These are phyloP conservation scores for Seriola rivoliana DNA, from an alignment of 2,113 vertebrate genomes.

Conservation along the genomic window DNA sequence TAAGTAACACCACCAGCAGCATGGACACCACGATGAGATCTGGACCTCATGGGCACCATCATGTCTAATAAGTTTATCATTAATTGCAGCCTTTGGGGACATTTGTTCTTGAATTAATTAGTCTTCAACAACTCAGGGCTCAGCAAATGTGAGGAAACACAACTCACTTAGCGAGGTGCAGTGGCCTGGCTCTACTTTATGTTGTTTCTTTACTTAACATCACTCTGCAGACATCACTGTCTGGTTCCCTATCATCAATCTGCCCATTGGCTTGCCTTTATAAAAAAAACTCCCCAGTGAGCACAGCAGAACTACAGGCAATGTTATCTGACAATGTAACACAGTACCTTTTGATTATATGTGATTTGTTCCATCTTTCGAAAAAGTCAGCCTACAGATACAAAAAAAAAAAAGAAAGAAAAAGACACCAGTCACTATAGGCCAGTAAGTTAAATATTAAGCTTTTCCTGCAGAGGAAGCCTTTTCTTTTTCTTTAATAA, in stretches of 20 bases:
- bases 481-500: not conserved
- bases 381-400: conserved; percentile 41
- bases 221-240: conserved; percentile 25
- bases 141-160: conserved; percentile 70
- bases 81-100: conserved; percentile 85
- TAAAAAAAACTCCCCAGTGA: conserved; percentile 48
- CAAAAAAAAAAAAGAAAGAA: conserved; percentile 25
- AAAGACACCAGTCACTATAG: not conserved
- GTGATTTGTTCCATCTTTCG: conserved; percentile 52
- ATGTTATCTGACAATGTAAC: conserved; percentile 49
- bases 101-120: conserved; percentile 86
- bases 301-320: conserved; percentile 33
- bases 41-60: conserved; percentile 82
- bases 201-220: conserved; percentile 40
- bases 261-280: conserved; percentile 49
- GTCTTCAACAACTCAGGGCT: conserved; percentile 74
- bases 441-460: conserved; percentile 19
- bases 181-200: conserved; percentile 42
- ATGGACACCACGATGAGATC: conserved; percentile 71
- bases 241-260: conserved; percentile 45
- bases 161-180: conserved; percentile 46
- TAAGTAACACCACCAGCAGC: conserved; percentile 77
- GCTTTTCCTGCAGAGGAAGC: not conserved
- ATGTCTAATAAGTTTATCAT: conserved; percentile 85
- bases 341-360: conserved; percentile 39